Evolutionary conservation across 1,140 invertebrate genomes (phyloP), one percentile per base, ranked within the genome.

Genomic region (Metaphire vulgaris): DNA sequence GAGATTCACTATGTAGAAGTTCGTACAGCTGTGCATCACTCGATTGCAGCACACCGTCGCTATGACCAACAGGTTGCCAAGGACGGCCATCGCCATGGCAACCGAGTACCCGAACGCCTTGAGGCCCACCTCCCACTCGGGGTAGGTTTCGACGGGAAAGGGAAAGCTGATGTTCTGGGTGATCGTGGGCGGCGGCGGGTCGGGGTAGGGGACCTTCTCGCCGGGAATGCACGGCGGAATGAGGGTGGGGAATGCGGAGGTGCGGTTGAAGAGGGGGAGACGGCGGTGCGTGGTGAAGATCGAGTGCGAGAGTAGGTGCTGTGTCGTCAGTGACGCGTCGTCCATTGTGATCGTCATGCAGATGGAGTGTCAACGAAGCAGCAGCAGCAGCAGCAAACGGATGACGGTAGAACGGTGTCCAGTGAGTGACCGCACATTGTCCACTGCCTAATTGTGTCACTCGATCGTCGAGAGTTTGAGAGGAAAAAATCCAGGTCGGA

Each of bases 1-100:
- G 81, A 99, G 88, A 83, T 91, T 93, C 83, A 95, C 95, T 34
- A 97, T 88, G 82, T 97, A 96, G 82, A 93, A 95, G 83, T 97
- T 97, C 69, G 89, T 90, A 6, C 87, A 87, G 1, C 87, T 89
- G 77, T 88, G 85, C 88, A 89, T 89, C 56, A 79, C 80, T 74
- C 80, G 80, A 2, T 80, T 81, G 32, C 78, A 75, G 16, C 76
- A 68, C 15, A 85, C 81, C 26, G 83, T 81, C 34, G 77, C 66
- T 30, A 84, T 81, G 33, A 84, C 78, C 6, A 83, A 76, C 30
- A 81, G 68, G 73, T 84, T 84, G 2, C 83, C 81, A 21, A 83
- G 16, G 26, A 83, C 76, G 2, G 83, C 83, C 6, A 84, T 71
- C 0, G 84, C 66, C 33, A 81, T 79, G n/a, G 82, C 71, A 14